Percentiles rank a stretch among this genome's conserved stretches.
Evolutionary conservation across 2,888 invertebrate species (phyloP).

Genomic region (Spilarctia lutea): DNA sequence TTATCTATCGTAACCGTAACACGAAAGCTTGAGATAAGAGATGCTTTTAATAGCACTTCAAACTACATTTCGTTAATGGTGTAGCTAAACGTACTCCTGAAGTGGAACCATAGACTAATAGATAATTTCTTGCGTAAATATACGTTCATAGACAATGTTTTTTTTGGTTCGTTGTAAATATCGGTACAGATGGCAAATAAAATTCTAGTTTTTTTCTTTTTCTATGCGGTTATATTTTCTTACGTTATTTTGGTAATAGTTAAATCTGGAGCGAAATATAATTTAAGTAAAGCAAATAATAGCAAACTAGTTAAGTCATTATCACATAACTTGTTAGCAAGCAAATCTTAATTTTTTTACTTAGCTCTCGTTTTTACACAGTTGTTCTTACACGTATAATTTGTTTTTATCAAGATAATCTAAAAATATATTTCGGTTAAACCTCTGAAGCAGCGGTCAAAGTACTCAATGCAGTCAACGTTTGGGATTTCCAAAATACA

Average conservation of each 20-base stretch:
- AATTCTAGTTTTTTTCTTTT: background rate
- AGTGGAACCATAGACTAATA: constrained; percentile 6
- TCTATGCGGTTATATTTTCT: background rate
- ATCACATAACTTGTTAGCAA: background rate
- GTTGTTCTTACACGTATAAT: background rate
- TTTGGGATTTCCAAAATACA: constrained; percentile 39
- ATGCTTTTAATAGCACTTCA: constrained; percentile 36
- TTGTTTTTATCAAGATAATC: background rate
- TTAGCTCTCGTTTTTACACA: background rate
- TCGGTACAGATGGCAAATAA: background rate
- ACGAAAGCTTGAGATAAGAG: constrained; percentile 17
- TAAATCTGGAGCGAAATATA: background rate
- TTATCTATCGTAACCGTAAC: constrained; percentile 36
- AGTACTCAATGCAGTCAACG: background rate
- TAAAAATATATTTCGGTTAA: constrained; percentile 7
- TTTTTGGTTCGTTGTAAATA: background rate
- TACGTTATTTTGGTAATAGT: background rate
- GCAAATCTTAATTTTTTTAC: background rate
- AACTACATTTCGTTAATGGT: constrained; percentile 25
- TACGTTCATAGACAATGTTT: background rate
- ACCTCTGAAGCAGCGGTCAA: constrained; percentile 25
- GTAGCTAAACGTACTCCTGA: background rate
- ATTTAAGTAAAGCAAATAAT: background rate
- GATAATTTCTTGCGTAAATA: background rate
- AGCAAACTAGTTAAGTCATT: background rate